Conservation (phyloP, 2,888 invertebrate genomes). For the Synergus japonicus region DNA sequence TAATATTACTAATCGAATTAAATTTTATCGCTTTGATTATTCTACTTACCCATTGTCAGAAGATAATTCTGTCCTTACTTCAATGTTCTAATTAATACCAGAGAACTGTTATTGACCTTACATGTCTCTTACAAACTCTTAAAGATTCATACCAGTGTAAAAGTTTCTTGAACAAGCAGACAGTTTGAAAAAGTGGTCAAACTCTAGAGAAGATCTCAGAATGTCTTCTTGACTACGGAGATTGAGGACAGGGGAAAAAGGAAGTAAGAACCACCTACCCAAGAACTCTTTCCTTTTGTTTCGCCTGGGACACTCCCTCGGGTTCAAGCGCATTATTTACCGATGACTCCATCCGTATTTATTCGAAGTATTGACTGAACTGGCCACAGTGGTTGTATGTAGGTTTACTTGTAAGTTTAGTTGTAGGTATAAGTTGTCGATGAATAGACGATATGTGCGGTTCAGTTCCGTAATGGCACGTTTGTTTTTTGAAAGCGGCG, state of each 20-base stretch:
- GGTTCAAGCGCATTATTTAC: constrained; percentile 54
- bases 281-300: constrained; percentile 15
- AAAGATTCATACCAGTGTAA: neutral
- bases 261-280: constrained; percentile 7
- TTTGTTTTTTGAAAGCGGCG: constrained; percentile 62
- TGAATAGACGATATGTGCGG: neutral
- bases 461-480: constrained; percentile 59
- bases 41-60: too few relatives aligned
- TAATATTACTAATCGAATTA: too few relatives aligned
- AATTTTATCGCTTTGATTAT: too few relatives aligned
- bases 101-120: neutral
- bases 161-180: neutral
- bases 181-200: neutral
- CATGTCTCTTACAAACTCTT: neutral
- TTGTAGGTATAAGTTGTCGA: neutral
- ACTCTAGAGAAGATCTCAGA: neutral
- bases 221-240: neutral
- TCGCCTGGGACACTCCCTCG: constrained; percentile 52
- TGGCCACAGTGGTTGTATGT: neutral
- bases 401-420: too few relatives aligned
- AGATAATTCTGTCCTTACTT: too few relatives aligned
- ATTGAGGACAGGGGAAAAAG: neutral
- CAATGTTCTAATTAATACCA: too few relatives aligned
- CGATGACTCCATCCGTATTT: constrained; percentile 52
- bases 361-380: constrained; percentile 20